Evolutionary conservation across 2,888 invertebrate species (phyloP).

Genomic region (Amiota communis): DNA sequence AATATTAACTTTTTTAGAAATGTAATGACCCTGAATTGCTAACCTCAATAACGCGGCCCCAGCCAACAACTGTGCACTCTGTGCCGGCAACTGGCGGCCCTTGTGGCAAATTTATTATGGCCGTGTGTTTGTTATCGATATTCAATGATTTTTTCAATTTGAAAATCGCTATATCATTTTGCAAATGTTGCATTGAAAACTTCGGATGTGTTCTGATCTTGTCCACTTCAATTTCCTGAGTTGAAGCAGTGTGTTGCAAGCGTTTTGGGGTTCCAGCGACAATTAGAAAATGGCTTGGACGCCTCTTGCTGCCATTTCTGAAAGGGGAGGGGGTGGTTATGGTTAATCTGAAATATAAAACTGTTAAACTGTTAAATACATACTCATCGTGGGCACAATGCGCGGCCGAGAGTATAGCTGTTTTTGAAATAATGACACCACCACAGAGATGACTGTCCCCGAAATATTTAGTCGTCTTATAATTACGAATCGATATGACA

Average conservation of each 20-base stretch:
- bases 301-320: background rate
- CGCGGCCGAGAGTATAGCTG: constrained; percentile 53
- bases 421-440: constrained; percentile 47
- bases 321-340: background rate
- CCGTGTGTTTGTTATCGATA: background rate
- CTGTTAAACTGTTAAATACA: background rate
- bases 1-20: background rate
- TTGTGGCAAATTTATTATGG: constrained; percentile 31
- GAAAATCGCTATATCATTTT: constrained; percentile 46
- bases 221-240: constrained; percentile 33
- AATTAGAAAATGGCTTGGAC: constrained; percentile 11
- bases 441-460: constrained; percentile 57
- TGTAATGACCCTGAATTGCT: background rate
- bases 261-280: constrained; percentile 51
- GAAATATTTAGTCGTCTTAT: constrained; percentile 39
- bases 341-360: background rate
- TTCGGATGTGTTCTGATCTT: constrained; percentile 40
- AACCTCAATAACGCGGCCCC: constrained; percentile 57
- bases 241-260: background rate
- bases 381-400: constrained; percentile 50
- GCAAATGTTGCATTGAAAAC: constrained; percentile 11
- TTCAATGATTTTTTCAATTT: constrained; percentile 16
- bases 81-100: background rate
- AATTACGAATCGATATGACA: constrained; percentile 43
- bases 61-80: constrained; percentile 52